phyloP scores from a whole-genome alignment of 2,797 vertebrate genomes.

The Rhinichthys osculus region DNA sequence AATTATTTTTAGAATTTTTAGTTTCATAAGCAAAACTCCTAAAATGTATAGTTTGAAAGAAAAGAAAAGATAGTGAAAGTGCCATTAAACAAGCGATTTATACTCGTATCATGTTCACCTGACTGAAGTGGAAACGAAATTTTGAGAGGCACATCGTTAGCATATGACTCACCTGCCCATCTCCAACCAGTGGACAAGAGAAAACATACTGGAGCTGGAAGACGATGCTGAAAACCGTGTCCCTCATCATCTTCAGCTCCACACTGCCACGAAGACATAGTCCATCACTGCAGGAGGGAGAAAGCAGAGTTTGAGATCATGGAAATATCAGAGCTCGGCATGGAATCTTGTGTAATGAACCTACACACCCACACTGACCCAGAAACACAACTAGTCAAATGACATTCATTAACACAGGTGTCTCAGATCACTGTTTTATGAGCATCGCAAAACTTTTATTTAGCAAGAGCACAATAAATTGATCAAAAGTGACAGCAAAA shows the following conservation, averaged over 20 bases:
- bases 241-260: slow-evolving; percentile 84
- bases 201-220: slow-evolving; percentile 93
- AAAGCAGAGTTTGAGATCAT: slow-evolving; percentile 32
- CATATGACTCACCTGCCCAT: slow-evolving; percentile 78
- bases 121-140: neutral
- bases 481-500: neutral
- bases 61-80: neutral
- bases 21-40: neutral
- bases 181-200: slow-evolving; percentile 70
- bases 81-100: neutral
- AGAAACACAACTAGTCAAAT: slow-evolving; percentile 25
- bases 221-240: slow-evolving; percentile 79
- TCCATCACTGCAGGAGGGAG: slow-evolving; percentile 66
- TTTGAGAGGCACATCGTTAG: neutral
- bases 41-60: neutral
- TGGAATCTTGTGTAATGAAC: slow-evolving; percentile 37
- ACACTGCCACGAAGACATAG: slow-evolving; percentile 87
- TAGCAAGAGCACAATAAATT: neutral
- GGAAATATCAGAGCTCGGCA: slow-evolving; percentile 45
- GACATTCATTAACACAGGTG: slow-evolving; percentile 35
- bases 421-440: slow-evolving; percentile 1
- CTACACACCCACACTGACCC: slow-evolving; percentile 35
- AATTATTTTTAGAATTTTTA: neutral
- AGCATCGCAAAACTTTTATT: neutral
- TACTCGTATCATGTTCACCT: neutral